Evolutionary conservation across 2,888 invertebrate genomes (phyloP).

Genomic region (Hedychridium roseum): DNA sequence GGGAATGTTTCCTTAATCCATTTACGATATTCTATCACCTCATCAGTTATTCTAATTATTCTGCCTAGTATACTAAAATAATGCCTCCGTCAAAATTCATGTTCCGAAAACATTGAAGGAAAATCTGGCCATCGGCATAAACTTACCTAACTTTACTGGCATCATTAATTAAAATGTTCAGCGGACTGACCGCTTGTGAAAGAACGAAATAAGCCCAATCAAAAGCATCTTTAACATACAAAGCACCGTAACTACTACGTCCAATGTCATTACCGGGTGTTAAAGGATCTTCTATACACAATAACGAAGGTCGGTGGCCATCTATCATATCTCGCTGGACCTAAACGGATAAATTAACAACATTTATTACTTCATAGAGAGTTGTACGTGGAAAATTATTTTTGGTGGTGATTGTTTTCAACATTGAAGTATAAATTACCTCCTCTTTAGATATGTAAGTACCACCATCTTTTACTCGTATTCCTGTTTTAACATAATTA

Average conservation of each 20-base stretch:
- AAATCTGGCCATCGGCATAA: neutral
- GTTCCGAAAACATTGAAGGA: neutral
- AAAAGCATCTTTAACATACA: slow-evolving; percentile 91
- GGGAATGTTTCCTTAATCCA: slow-evolving; percentile 71
- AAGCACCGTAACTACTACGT: slow-evolving; percentile 92
- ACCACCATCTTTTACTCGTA: slow-evolving; percentile 92
- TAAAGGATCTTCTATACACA: slow-evolving; percentile 98
- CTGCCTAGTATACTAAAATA: slow-evolving; percentile 80
- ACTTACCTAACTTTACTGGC: slow-evolving; percentile 62
- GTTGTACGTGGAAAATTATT: too few relatives aligned
- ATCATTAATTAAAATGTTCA: slow-evolving; percentile 66
- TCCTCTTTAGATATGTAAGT: slow-evolving; percentile 94
- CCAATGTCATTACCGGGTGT: slow-evolving; percentile 97
- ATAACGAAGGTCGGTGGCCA: slow-evolving; percentile 90
- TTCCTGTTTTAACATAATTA: slow-evolving; percentile 93
- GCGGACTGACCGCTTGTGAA: slow-evolving; percentile 75
- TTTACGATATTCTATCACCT: slow-evolving; percentile 79
- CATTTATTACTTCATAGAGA: too few relatives aligned
- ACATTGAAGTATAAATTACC: slow-evolving; percentile 56
- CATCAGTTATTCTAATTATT: slow-evolving; percentile 92
- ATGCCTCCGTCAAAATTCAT: slow-evolving; percentile 11
- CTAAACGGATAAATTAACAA: slow-evolving; percentile 45
- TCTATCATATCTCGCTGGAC: slow-evolving; percentile 93
- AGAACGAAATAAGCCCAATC: slow-evolving; percentile 93
- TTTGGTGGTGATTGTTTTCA: too few relatives aligned